phyloP scores from a whole-genome alignment of 2,797 vertebrate genomes.

The Myripristis jacobus region DNA sequence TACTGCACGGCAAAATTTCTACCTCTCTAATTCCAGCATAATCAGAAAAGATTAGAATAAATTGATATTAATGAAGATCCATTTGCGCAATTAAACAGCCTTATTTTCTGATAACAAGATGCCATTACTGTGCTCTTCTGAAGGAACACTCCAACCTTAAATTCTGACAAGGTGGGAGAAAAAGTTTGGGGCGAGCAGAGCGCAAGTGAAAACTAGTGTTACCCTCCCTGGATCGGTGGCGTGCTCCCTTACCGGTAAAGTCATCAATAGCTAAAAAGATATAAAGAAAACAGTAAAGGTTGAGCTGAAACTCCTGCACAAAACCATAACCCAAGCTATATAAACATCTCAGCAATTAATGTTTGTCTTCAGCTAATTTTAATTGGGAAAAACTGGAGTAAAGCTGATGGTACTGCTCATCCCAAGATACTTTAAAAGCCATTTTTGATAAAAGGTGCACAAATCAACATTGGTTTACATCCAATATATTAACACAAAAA shows the following conservation, averaged over 20 bases:
- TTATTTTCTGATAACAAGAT: conserved; percentile 59
- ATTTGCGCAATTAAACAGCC: conserved; percentile 55
- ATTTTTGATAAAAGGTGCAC: background rate
- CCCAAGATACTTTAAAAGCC: background rate
- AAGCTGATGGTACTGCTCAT: background rate
- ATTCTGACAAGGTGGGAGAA: conserved; percentile 21
- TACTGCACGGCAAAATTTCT: conserved; percentile 47
- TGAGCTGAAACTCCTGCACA: background rate
- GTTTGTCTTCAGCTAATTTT: background rate
- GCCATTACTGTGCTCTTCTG: conserved; percentile 23
- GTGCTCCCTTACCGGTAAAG: conserved; percentile 55
- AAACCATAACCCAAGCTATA: background rate
- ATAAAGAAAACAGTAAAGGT: conserved; percentile 52
- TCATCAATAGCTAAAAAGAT: conserved; percentile 69
- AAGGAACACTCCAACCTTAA: conserved; percentile 26
- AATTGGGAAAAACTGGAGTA: background rate
- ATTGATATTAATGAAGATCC: conserved; percentile 68
- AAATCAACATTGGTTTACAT: background rate
- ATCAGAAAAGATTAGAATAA: conserved; percentile 53
- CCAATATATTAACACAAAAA: background rate
- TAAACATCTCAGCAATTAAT: background rate
- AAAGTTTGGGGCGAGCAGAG: background rate
- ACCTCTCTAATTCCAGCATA: conserved; percentile 55
- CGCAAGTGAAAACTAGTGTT: too few relatives aligned
- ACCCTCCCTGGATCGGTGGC: conserved; percentile 29